Conservation (phyloP, 2,113 vertebrate genomes). For the Otis tarda region DNA sequence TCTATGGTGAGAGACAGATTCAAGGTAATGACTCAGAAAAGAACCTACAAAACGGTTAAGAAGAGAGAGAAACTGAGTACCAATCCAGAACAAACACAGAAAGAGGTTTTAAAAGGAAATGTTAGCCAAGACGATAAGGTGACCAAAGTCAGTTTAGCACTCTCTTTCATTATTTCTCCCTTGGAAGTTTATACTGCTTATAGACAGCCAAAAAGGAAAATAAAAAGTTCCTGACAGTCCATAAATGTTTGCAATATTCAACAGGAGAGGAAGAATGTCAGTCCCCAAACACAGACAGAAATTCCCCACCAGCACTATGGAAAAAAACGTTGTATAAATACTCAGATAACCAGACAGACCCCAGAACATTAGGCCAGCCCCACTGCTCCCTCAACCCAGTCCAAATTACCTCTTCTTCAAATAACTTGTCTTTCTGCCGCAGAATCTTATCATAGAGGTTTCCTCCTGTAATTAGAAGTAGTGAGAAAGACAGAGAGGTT, state of each 20-base stretch:
- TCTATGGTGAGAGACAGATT: background rate
- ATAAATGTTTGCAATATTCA: background rate
- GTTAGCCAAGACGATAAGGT: background rate
- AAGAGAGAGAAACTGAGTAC: background rate
- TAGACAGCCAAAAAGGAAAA: background rate
- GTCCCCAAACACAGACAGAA: slow-evolving; percentile 3
- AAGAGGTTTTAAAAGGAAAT: background rate
- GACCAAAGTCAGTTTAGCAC: background rate
- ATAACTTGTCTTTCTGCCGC: slow-evolving; percentile 90
- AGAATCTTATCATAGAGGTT: slow-evolving; percentile 97
- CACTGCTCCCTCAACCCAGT: background rate
- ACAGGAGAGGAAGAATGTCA: background rate
- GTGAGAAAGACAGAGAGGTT: slow-evolving; percentile 25
- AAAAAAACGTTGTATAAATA: slow-evolving; percentile 10
- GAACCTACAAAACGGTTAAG: background rate
- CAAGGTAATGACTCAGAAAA: background rate
- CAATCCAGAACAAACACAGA: background rate
- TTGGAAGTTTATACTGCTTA: background rate
- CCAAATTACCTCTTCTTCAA: slow-evolving; percentile 88
- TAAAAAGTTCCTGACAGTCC: background rate
- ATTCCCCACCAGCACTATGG: background rate
- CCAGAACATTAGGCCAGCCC: background rate
- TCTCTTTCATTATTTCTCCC: background rate
- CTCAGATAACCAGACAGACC: background rate
- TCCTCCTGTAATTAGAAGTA: slow-evolving; percentile 82